phyloP scores from a whole-genome alignment of 2,113 vertebrate genomes.

The Halichoeres trimaculatus region DNA sequence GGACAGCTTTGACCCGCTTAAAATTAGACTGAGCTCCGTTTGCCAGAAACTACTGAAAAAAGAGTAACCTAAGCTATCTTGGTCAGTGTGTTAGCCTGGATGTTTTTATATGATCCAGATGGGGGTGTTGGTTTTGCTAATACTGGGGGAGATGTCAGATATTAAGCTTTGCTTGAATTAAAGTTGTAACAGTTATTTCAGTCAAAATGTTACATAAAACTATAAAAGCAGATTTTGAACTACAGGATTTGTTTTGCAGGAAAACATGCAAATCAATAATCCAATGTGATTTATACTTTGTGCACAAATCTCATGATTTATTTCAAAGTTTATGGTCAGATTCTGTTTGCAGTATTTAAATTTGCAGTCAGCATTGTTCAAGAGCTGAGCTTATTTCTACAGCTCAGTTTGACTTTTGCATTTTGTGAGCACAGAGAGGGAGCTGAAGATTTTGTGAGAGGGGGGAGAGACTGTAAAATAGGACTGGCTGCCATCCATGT shows the following conservation, averaged over 20 bases:
- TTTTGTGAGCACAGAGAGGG: background rate
- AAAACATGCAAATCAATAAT: background rate
- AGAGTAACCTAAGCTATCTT: background rate
- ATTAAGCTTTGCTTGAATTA: too few relatives aligned
- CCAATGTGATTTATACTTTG: conserved; percentile 5
- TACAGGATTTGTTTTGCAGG: too few relatives aligned
- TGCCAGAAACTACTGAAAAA: conserved; percentile 30
- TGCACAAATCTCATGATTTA: conserved; percentile 13
- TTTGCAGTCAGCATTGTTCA: conserved; percentile 22
- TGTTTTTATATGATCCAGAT: conserved; percentile 4
- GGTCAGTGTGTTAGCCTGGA: background rate
- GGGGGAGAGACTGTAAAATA: conserved; percentile 5
- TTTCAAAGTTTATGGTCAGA: conserved; percentile 5
- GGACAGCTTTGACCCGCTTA: conserved; percentile 9
- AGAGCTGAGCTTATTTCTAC: conserved; percentile 21
- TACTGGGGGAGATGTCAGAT: too few relatives aligned
- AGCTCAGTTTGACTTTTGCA: conserved; percentile 10
- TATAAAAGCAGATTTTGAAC: too few relatives aligned
- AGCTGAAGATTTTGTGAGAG: conserved; percentile 14
- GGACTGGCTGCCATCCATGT: conserved; percentile 31
- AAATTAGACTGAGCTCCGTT: background rate
- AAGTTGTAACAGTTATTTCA: too few relatives aligned
- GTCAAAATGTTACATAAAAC: too few relatives aligned
- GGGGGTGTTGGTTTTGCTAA: too few relatives aligned
- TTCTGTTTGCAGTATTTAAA: conserved; percentile 1